Conservation (phyloP, 2,888 invertebrate genomes). For the Tachina grossa region DNA sequence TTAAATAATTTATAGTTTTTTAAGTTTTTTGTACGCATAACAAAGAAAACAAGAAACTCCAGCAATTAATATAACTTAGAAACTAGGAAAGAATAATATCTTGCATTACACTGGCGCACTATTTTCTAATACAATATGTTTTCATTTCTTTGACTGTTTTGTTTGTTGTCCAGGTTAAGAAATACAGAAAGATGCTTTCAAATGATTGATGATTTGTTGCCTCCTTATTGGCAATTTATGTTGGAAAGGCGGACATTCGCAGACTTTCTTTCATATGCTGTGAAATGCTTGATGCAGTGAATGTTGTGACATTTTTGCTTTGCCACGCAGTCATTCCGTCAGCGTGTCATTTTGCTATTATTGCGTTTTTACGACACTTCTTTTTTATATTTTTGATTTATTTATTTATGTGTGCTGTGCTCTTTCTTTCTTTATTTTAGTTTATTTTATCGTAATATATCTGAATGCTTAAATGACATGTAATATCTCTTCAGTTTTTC, state of each 20-base stretch:
- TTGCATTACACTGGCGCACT: not conserved
- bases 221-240: slow-evolving; percentile 52
- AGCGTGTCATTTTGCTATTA: not conserved
- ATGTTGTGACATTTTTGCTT: slow-evolving; percentile 37
- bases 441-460: not conserved
- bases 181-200: not conserved
- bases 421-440: slow-evolving; percentile 2
- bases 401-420: not conserved
- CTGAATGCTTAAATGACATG: slow-evolving; percentile 29
- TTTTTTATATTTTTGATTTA: slow-evolving; percentile 5
- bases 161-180: not conserved
- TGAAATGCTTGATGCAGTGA: slow-evolving; percentile 11
- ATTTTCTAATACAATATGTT: not conserved
- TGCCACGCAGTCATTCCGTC: not conserved
- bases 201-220: slow-evolving; percentile 58
- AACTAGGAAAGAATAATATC: not conserved
- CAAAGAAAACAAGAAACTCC: too few relatives aligned
- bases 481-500: slow-evolving; percentile 43
- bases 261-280: not conserved
- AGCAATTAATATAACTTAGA: not conserved
- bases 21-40: too few relatives aligned
- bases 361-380: not conserved
- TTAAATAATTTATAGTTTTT: too few relatives aligned
- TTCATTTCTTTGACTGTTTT: slow-evolving; percentile 12
- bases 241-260: not conserved